These are phyloP conservation scores for Orientallactaga bullata DNA, from an alignment of 2,113 vertebrate species.

Conservation along the genomic window DNA sequence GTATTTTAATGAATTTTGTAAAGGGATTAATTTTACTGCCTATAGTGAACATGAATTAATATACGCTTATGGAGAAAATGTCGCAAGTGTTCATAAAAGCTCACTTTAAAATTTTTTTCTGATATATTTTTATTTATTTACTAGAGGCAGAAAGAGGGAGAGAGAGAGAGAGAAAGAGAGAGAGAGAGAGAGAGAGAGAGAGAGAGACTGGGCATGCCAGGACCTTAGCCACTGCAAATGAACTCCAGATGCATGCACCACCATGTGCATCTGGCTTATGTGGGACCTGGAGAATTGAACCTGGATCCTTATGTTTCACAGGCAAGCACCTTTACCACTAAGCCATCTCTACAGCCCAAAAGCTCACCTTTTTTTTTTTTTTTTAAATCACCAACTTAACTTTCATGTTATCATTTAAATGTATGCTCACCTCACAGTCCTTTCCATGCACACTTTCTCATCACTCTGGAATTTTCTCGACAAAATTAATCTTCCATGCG, in stretches of 20 bases:
- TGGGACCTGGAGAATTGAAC: no score
- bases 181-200: no score
- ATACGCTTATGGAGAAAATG: not conserved
- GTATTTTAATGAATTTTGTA: not conserved
- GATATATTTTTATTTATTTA: no score
- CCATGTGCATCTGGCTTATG: no score
- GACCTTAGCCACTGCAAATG: no score
- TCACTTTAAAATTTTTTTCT: not conserved
- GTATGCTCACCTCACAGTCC: not conserved
- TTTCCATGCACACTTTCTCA: not conserved
- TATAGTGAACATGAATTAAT: not conserved
- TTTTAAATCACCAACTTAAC: not conserved
- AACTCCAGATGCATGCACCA: no score
- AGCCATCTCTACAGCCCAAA: no score
- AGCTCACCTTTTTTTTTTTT: not conserved
- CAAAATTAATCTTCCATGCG: not conserved
- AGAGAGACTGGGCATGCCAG: no score
- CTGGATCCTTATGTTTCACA: no score
- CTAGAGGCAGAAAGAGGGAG: no score
- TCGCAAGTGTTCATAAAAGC: not conserved
- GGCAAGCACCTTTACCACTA: no score
- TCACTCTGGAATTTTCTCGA: not conserved
- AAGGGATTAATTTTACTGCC: not conserved
- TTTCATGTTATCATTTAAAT: slow-evolving; percentile 5
- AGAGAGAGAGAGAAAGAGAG: no score